Conservation (phyloP, 2,113 vertebrate species). For the Psophia crepitans region DNA sequence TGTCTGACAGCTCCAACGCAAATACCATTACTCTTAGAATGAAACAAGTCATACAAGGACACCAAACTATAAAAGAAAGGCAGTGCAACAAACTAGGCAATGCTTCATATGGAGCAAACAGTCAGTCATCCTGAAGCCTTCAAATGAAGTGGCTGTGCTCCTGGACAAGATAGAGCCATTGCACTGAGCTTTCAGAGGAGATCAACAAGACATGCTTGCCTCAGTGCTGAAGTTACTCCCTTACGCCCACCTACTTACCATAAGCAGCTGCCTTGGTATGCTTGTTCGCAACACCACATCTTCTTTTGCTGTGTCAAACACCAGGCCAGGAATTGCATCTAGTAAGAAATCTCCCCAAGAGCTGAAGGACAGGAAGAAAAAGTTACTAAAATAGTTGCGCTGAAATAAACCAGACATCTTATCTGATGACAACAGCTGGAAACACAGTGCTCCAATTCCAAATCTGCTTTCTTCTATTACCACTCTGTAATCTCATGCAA, state of each 20-base stretch:
- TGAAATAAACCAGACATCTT: neutral
- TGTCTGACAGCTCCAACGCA: neutral
- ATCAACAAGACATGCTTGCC: neutral
- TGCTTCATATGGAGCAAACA: neutral
- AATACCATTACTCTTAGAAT: neutral
- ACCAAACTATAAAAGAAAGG: rapidly evolving
- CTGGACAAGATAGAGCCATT: neutral
- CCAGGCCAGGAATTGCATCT: conserved; percentile 81
- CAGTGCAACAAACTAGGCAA: neutral
- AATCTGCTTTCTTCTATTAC: neutral
- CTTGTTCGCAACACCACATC: conserved; percentile 75
- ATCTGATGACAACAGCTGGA: neutral
- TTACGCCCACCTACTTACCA: conserved; percentile 68
- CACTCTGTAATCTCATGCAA: neutral
- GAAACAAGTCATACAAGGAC: neutral
- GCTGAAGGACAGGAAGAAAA: conserved; percentile 60
- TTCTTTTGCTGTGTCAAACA: conserved; percentile 80
- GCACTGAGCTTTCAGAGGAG: neutral
- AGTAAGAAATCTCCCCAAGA: conserved; percentile 89
- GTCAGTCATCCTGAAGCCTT: neutral
- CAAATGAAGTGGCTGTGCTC: neutral
- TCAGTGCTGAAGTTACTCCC: neutral
- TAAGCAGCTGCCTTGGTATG: conserved; percentile 78
- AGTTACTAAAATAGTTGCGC: neutral
- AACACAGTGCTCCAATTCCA: neutral